Evolutionary conservation across 2,113 vertebrate genomes (phyloP).

Genomic region (Actenoides hombroni): DNA sequence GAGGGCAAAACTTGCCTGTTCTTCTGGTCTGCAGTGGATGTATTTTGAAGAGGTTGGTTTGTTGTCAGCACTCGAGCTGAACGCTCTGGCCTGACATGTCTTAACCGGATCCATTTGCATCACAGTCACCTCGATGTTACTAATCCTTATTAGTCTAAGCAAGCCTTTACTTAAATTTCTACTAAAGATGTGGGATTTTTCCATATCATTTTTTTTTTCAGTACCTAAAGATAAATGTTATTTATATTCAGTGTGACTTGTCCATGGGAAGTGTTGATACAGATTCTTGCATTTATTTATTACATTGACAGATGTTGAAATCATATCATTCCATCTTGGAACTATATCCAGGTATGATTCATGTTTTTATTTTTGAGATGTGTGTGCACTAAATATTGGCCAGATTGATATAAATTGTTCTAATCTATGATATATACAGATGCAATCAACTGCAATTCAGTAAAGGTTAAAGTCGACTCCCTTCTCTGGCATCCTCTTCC

Average conservation of each 20-base stretch:
- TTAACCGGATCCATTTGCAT: neutral
- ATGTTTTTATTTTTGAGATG: neutral
- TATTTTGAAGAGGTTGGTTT: neutral
- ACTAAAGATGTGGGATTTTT: neutral
- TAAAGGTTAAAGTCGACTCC: neutral
- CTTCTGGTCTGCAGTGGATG: neutral
- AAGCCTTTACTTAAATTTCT: neutral
- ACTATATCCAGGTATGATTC: neutral
- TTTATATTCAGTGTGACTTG: neutral
- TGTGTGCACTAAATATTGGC: neutral
- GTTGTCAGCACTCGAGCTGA: neutral
- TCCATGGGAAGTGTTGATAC: neutral
- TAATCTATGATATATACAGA: accelerated
- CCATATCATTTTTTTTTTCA: neutral
- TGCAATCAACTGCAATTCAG: no score
- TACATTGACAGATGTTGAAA: neutral
- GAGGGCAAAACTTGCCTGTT: neutral
- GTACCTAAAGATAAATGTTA: neutral
- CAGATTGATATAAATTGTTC: neutral
- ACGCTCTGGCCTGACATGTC: neutral
- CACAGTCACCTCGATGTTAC: neutral
- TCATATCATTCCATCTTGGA: accelerated
- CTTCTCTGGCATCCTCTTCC: neutral
- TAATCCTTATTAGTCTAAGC: neutral
- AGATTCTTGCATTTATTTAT: neutral